Base-by-base conservation (phyloP, 2,888 invertebrate species). In the Drosophila suboccidentalis region DNA sequence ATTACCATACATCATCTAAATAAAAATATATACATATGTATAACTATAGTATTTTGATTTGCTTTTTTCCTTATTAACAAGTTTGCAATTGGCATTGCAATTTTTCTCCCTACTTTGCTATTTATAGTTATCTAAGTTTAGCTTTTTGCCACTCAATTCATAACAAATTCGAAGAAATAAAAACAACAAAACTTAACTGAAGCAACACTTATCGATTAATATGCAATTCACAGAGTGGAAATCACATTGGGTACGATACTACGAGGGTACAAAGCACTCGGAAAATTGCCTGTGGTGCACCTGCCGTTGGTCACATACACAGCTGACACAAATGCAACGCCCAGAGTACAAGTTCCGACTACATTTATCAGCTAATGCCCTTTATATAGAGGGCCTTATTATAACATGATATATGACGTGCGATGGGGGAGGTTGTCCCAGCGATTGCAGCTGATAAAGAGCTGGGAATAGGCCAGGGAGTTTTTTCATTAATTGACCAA, bases 241-340 rank as follows among this genome's bases (percentile, higher is more conserved):
- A 71, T 39, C 39, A 38, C 53, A 54, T 49, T 43, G 15, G 26
- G 3, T 9, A 32, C 22, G 17, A 57, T 17, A 11, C 8, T 8
- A 17, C 13, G 43, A 55, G 41, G 55, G 26, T 53, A 13, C 22
- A 41, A 29, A 46, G 32, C 53, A 51, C 41, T 55, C 43, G 15
- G 15, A 34, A 54, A 59, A 39, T 64, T 15, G 17, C 36, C 6
- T 26, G 13, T 8, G 62, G 32, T 51, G 61, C 82, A 83, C 88
- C 82, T 83, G 88, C 70, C 38, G 34, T 50, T 54, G 64, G 69
- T 82, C 88, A 72, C 88, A 82, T 71, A 17, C 46, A 38, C 17
- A 29, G 8, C n/a, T 46, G 51, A 44, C 60, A 58, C 39, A 36
- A 19, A 36, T 49, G 26, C 50, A 64, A 59, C 75, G 63, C 69